Evolutionary conservation across 2,888 invertebrate genomes (phyloP).

Genomic region (Subacronicta megacephala): DNA sequence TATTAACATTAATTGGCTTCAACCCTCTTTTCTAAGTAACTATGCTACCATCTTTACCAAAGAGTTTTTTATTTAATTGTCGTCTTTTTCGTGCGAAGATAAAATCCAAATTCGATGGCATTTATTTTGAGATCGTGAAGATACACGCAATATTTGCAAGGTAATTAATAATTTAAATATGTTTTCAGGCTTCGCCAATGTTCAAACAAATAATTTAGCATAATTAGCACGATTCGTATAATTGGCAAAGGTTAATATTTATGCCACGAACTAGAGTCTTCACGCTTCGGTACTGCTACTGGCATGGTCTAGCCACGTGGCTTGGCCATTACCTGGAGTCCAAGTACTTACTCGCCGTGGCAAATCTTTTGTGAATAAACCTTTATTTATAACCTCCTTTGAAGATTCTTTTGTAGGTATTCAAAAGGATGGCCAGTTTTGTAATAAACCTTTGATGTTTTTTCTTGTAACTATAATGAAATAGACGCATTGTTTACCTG

Average conservation of each 20-base stretch:
- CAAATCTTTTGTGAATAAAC: conserved; percentile 14
- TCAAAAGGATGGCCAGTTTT: not conserved
- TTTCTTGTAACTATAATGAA: too few species aligned
- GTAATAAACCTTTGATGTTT: too few species aligned
- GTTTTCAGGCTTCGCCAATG: not conserved
- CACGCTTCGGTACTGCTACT: too few species aligned
- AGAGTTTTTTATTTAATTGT: too few species aligned
- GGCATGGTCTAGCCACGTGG: not conserved
- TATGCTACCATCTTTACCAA: too few species aligned
- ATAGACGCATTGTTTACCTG: too few species aligned
- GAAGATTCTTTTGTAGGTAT: not conserved
- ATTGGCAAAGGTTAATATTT: conserved; percentile 2
- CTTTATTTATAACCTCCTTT: conserved; percentile 4
- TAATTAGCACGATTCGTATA: conserved; percentile 8
- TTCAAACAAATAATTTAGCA: conserved; percentile 5
- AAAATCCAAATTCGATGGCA: too few species aligned
- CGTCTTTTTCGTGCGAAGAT: too few species aligned
- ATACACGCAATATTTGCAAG: not conserved
- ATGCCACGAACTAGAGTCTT: not conserved
- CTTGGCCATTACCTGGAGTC: not conserved
- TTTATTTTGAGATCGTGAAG: too few species aligned
- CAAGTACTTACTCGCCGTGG: conserved; percentile 17
- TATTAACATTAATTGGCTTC: too few species aligned
- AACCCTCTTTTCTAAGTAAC: too few species aligned
- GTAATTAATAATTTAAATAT: not conserved